Evolutionary conservation across 2,888 invertebrate genomes (phyloP), one percentile per base, ranked within the genome.

Genomic region (Muschampia staudingeri): DNA sequence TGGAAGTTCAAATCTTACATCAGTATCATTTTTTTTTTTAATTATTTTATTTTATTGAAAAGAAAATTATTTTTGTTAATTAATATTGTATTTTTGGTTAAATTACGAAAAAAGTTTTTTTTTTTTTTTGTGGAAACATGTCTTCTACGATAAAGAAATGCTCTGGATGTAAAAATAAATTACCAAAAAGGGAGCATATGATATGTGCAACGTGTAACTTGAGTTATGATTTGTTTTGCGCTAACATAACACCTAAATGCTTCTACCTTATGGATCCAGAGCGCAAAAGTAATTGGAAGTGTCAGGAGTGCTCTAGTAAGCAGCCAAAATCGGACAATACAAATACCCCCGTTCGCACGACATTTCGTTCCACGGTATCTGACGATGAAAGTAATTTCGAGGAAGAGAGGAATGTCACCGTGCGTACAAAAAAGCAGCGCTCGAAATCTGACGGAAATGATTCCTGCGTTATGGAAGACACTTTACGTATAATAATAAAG

Each of bases 251-350:
- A 0, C 52, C 77, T 14, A 82, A 82, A 30, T 78, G 65, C 52
- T 84, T 82, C 65, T 76, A 80, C 6, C 52, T 78, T 1, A 61
- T 84, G 82, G 76, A 71, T 14, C 69, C 73, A 14, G 81, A 82
- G 16, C 52, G 71, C 14, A 81, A 81, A 77, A 56, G 8, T 2
- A 30, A 34, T 16, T 84, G 84, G 84, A 75, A 42, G 42, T 83
- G 84, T 71, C 80, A 65, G 52, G 81, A 76, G 73, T 84, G 83
- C 37, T 30, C 70, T 12, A 84, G 80, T 42, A 84, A 82, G 34
- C 34, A 70, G 14, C 82, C 82, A 4, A 83, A 80, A 56, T 61
- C 80, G 16, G 82, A 78, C 16, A 84, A 84, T 25, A 61, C 78
- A 0, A 82, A 84, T 56, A 84, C 82, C 12, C 84, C 84, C 6